Conservation (phyloP, 2,888 invertebrate genomes). For the Cheilosia pagana region DNA sequence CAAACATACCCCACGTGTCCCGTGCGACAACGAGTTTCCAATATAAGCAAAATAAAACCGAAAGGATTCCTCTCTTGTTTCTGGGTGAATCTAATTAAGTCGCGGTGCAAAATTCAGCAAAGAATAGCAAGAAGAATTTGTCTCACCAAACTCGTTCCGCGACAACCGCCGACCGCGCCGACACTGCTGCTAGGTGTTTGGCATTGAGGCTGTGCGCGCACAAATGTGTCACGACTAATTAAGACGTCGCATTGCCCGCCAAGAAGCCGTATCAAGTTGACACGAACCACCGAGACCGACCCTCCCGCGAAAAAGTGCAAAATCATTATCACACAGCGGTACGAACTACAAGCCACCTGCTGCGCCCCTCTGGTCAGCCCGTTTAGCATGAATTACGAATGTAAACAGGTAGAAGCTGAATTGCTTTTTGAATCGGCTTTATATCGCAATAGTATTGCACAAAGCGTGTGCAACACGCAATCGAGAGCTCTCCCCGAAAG, state of each 20-base stretch:
- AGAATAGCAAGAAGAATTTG: not conserved
- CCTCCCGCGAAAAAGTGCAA: slow-evolving; percentile 3
- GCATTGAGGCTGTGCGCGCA: slow-evolving; percentile 20
- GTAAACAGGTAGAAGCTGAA: slow-evolving; percentile 53
- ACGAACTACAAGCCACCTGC: slow-evolving; percentile 22
- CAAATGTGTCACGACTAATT: slow-evolving; percentile 40
- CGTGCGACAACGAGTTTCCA: too few relatives aligned
- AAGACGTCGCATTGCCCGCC: slow-evolving; percentile 41
- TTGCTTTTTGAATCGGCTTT: slow-evolving; percentile 31
- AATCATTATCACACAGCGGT: slow-evolving; percentile 14
- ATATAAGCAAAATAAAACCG: too few relatives aligned
- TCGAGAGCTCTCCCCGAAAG: slow-evolving; percentile 16
- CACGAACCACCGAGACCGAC: slow-evolving; percentile 4
- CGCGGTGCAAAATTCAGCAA: too few relatives aligned
- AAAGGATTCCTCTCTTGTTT: too few relatives aligned
- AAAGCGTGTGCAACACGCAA: slow-evolving; percentile 54
- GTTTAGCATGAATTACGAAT: slow-evolving; percentile 48
- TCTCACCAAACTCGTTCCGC: slow-evolving; percentile 14
- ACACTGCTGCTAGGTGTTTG: slow-evolving; percentile 20
- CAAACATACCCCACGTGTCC: too few relatives aligned
- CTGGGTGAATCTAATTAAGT: too few relatives aligned
- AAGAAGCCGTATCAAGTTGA: slow-evolving; percentile 35
- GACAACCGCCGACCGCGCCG: not conserved
- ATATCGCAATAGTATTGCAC: slow-evolving; percentile 32
- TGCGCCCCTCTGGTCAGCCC: slow-evolving; percentile 9